Evolutionary conservation across 2,888 invertebrate species (phyloP), one percentile per base, ranked within the genome.

Genomic region (Zelleria hepariella): DNA sequence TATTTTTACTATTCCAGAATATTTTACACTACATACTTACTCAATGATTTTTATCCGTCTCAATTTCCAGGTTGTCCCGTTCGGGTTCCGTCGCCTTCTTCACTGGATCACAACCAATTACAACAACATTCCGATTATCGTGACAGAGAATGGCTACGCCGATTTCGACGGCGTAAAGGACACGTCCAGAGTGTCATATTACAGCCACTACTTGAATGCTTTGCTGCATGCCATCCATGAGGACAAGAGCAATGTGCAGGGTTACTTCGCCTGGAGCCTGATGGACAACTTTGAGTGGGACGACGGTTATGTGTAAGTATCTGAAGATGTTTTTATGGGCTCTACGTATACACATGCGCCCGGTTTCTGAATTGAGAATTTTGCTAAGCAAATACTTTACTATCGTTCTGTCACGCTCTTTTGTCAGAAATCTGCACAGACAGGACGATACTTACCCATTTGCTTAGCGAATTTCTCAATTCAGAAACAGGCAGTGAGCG

Each of bases 261-360:
- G 93, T 0, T 96, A 95, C 78, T 92, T 94, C 60, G 92, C 93
- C 6, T 95, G 95, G 95, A 94, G 94, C 70, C 79, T 96, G 56
- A 92, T 96, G 92, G 96, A 96, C 73, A 94, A 94, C 73, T 94
- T 94, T 75, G 95, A 96, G 79, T 96, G 95, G 95, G 90, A 91
- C 61, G 90, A 90, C 60, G 96, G 95, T 58, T 96, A 92, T 77
- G 91, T 91, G 91, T 93, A 88, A 91, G 92, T 90, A 67, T n/a
- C n/a, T n/a, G n/a, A n/a, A n/a, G n/a, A n/a, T n/a, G n/a, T n/a
- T n/a, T n/a, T n/a, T n/a, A n/a, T n/a, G n/a, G n/a, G n/a, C n/a
- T n/a, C n/a, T n/a, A n/a, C n/a, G n/a, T n/a, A n/a, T n/a, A n/a
- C n/a, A n/a, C n/a, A n/a, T n/a, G n/a, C n/a, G n/a, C n/a, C n/a